Evolutionary conservation across 2,113 vertebrate genomes (phyloP).

Genomic region (Colaptes auratus): DNA sequence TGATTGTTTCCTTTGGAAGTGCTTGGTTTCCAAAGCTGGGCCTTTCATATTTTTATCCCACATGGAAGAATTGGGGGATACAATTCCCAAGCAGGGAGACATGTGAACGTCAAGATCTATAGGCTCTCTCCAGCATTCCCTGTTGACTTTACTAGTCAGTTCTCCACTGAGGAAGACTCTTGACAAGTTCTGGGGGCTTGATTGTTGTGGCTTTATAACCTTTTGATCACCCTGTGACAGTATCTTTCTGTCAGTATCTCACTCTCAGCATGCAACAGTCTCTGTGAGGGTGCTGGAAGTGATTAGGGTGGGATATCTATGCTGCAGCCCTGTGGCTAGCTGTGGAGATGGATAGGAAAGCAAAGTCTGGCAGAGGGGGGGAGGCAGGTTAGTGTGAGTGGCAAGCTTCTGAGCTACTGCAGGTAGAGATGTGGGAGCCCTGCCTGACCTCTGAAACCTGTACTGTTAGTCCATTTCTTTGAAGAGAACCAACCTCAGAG

Average conservation of each 20-base stretch:
- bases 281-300: neutral
- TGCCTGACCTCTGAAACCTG: neutral
- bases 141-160: neutral
- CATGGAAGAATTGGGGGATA: neutral
- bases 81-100: neutral
- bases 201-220: neutral
- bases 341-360: neutral
- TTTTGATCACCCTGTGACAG: neutral
- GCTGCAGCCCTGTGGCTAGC: neutral
- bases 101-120: neutral
- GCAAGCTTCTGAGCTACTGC: neutral
- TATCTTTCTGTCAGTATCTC: neutral
- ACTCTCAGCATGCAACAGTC: neutral
- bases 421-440: neutral
- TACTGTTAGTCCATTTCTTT: neutral
- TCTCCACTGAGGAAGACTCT: neutral
- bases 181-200: neutral
- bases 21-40: neutral
- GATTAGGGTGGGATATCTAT: neutral
- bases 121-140: neutral
- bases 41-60: neutral
- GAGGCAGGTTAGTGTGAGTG: neutral
- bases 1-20: neutral
- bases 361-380: neutral
- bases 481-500: neutral